phyloP scores from a whole-genome alignment of 1,140 invertebrate species.

The Aphelenchoides avenae region DNA sequence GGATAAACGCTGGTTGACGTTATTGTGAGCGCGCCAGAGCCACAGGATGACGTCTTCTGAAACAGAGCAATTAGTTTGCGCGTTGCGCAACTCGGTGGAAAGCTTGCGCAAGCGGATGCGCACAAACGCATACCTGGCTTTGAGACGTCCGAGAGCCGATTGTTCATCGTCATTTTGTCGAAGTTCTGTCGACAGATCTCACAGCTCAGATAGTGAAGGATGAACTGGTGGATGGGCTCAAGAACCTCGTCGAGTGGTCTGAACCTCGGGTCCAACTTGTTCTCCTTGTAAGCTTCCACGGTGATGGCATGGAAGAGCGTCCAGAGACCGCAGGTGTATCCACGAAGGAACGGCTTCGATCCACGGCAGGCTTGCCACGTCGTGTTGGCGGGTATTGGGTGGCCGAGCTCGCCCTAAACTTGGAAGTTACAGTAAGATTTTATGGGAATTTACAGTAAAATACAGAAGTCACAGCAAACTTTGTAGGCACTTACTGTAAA shows the following conservation, averaged over 20 bases:
- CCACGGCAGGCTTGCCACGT: constrained; percentile 70
- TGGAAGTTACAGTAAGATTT: no score
- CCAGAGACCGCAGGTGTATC: constrained; percentile 92
- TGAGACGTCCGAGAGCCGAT: constrained; percentile 64
- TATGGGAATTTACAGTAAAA: no score
- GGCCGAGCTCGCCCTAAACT: constrained; percentile 25
- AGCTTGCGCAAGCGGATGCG: no score
- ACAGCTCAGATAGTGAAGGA: constrained; percentile 90
- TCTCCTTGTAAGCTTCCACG: constrained; percentile 69
- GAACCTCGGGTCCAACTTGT: constrained; percentile 58
- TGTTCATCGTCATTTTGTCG: constrained; percentile 68
- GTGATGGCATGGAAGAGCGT: constrained; percentile 86
- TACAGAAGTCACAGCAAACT: not conserved
- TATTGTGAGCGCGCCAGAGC: constrained; percentile 91
- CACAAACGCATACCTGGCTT: constrained; percentile 34
- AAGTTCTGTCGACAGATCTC: constrained; percentile 82
- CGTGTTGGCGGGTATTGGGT: constrained; percentile 28
- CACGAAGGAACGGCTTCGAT: constrained; percentile 69
- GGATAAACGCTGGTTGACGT: constrained; percentile 79
- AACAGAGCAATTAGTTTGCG: no score
- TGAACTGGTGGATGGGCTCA: constrained; percentile 76
- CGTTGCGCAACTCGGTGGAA: no score
- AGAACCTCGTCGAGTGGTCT: constrained; percentile 66
- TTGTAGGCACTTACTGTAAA: not conserved
- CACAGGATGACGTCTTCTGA: constrained; percentile 77